These are phyloP conservation scores for Limnephilus marmoratus DNA, from an alignment of 2,888 invertebrate genomes.

Conservation along the genomic window DNA sequence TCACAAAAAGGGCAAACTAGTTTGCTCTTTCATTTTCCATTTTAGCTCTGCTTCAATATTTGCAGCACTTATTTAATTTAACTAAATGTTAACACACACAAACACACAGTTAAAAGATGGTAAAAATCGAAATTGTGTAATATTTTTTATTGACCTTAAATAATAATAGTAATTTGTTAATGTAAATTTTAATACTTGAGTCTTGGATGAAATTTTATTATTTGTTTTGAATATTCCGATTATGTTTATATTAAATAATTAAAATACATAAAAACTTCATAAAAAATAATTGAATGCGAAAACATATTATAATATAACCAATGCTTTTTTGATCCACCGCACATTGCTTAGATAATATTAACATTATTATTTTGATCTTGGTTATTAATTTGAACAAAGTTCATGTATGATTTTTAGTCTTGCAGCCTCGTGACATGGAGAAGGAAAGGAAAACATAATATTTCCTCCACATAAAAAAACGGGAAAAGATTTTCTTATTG, in stretches of 20 bases:
- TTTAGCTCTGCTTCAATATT: background rate
- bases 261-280: background rate
- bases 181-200: background rate
- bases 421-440: background rate
- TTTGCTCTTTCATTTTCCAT: background rate
- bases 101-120: background rate
- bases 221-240: background rate
- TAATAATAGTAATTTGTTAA: background rate
- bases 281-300: background rate
- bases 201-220: background rate
- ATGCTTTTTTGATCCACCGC: background rate
- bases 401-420: background rate
- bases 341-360: background rate
- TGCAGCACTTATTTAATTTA: slow-evolving; percentile 2
- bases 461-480: background rate
- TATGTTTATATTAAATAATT: background rate
- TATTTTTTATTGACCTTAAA: background rate
- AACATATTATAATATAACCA: background rate
- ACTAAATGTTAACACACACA: background rate
- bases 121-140: background rate
- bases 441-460: background rate
- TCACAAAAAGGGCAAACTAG: background rate
- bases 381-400: background rate
- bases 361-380: background rate
- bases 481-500: slow-evolving; percentile 3